Base-by-base conservation (phyloP, 2,888 invertebrate species). In the Oscheius myriophilus region DNA sequence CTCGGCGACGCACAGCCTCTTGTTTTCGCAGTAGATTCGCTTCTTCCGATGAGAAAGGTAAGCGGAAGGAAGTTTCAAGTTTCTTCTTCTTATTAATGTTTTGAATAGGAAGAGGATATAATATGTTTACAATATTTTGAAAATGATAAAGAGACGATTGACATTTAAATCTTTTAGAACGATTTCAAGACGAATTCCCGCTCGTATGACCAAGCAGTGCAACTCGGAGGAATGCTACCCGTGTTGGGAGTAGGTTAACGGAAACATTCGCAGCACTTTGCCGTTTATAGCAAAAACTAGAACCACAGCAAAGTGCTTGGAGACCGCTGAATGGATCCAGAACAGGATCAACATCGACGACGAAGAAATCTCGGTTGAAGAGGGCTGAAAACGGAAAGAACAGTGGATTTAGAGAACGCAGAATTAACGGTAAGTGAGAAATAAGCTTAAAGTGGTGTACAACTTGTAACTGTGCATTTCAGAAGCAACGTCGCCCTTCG, bases 1-100 rank as follows among this genome's bases (percentile, higher is more conserved):
- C 54, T 77, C 14, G 77, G 74, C 9, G 11, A 42, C 26, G 49
- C 69, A n/a, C 64, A 69, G 41, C 65, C 69, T 11, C 43, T 69
- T 21, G 52, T 69, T 46, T 69, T 69, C 45, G 64, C 65, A 43
- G 51, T 52, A 11, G 51, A 41, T n/a, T 46, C 58, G 43, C 16
- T 61, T 12, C 49, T 61, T 23, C 45, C 58, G 9, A 25, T 43
- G 14, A 25, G 61, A 26, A 61, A 61, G 33, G 33, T 33, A 9
- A 33, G 33, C 33, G 33, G 33, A 33, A 33, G 33, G 3, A 3
- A 6, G 9, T 52, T 52, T 6, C 2, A 12, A 25, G 49, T 6
- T 9, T 33, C 3, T 33, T n/a, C n/a, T n/a, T n/a, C n/a, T n/a
- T n/a, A n/a, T n/a, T n/a, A n/a, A n/a, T n/a, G n/a, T n/a, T n/a